Conservation (phyloP, 2,888 invertebrate species). For the Oscheius sp. region DNA sequence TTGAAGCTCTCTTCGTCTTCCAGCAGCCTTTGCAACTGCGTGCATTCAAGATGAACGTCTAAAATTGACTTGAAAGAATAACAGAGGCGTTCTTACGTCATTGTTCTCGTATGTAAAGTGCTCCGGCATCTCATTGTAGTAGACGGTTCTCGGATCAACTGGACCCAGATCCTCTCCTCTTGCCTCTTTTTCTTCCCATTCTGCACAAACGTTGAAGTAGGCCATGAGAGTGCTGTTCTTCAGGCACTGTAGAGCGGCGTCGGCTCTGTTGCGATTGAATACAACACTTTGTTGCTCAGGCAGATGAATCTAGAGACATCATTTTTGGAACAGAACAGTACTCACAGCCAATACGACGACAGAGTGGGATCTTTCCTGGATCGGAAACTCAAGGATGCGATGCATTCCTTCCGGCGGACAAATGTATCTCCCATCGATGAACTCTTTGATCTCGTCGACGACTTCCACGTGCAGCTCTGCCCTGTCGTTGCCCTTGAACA, state of each 20-base stretch:
- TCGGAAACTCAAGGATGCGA: slow-evolving; percentile 44
- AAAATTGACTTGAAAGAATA: too few species aligned
- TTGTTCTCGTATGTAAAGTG: neutral
- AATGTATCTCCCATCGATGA: slow-evolving; percentile 45
- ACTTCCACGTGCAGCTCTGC: slow-evolving; percentile 13
- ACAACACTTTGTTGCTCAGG: slow-evolving; percentile 38
- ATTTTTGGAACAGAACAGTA: neutral
- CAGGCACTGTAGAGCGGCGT: neutral
- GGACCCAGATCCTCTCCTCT: neutral
- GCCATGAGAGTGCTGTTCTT: neutral
- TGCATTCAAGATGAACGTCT: too few species aligned
- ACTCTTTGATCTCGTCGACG: slow-evolving; percentile 39
- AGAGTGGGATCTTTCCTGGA: slow-evolving; percentile 39
- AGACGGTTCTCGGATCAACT: neutral
- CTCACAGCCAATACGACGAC: neutral
- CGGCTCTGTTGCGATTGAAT: slow-evolving; percentile 4
- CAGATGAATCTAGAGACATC: slow-evolving; percentile 40
- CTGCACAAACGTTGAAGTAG: neutral
- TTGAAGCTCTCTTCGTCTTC: neutral
- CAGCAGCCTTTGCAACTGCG: neutral
- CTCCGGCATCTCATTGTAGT: slow-evolving; percentile 8
- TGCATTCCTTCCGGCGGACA: slow-evolving; percentile 48
- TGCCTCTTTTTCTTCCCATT: neutral
- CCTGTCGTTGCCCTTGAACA: slow-evolving; percentile 60
- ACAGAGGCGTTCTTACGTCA: neutral